Evolutionary conservation across 2,113 vertebrate genomes (phyloP), one percentile per base, ranked within the genome.

Genomic region (Cavia porcellus): DNA sequence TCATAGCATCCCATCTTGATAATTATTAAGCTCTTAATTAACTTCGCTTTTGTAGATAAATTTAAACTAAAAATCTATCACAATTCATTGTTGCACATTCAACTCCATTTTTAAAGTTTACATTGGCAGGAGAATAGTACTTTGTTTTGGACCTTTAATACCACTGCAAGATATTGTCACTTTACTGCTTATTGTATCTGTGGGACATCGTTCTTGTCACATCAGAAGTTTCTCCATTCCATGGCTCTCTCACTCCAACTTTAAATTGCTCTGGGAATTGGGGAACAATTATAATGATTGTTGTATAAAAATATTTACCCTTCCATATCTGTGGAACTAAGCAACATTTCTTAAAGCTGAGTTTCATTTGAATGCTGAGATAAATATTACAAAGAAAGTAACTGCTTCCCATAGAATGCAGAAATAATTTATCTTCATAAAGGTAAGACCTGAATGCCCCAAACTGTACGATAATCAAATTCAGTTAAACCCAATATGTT

Each of bases 211-310:
- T 96, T 55, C 47, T 96, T 93, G 19, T 88, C 0, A 5, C 5
- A 75, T 19, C 70, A 57, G 47, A 97, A 94, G 81, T 95, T 94
- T 92, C 30, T 95, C 42, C 28, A 22, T 85, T 30, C 4, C 70
- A 92, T 47, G 82, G 38, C 92, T 88, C 24, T 86, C 50, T 96
- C 30, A 61, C 47, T 88, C 38, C 25, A 93, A 94, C 59, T 97
- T 96, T 95, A 97, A 97, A 97, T 97, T 98, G 95, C 92, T 97
- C 94, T 97, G 97, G 95, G 97, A 92, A 79, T 70, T 92, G 30
- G 96, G 96, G 92, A 90, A 95, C 85, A 96, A 95, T 96, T 92
- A 97, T 9, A 92, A 79, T 84, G 80, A 85, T 25, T 92, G 35
- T 93, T 66, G 38, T 45, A 74, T 45, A 66, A n/a, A 96, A 94